Conservation (phyloP, 2,113 vertebrate genomes). For the Guaruba guarouba region DNA sequence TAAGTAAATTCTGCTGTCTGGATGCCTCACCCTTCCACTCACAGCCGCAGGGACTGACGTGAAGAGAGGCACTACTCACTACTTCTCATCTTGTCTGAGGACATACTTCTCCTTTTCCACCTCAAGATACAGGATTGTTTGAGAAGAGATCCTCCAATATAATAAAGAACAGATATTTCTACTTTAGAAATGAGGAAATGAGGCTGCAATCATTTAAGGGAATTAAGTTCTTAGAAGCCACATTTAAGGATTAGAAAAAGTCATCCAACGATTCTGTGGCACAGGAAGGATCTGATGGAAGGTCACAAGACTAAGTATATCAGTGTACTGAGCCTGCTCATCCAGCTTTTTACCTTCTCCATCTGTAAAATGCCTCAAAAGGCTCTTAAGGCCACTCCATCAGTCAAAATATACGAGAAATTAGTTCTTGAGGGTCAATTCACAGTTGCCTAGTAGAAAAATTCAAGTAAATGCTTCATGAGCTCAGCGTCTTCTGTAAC, state of each 20-base stretch:
- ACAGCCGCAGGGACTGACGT: rapidly evolving
- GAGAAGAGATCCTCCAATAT: not conserved
- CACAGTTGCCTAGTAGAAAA: not conserved
- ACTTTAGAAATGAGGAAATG: not conserved
- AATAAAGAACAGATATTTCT: not conserved
- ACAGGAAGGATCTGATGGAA: not conserved
- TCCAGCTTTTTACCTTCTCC: not conserved
- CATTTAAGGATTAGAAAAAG: not conserved
- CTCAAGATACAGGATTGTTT: not conserved
- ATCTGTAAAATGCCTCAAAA: not conserved
- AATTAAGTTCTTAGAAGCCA: not conserved
- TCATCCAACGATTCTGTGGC: rapidly evolving
- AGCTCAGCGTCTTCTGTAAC: not conserved
- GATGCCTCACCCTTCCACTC: not conserved
- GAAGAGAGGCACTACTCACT: not conserved
- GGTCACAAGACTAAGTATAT: rapidly evolving
- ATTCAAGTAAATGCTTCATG: not conserved
- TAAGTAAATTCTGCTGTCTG: not conserved
- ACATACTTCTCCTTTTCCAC: not conserved
- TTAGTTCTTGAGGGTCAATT: not conserved
- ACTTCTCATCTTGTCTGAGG: not conserved
- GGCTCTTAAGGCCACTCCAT: not conserved
- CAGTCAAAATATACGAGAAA: not conserved
- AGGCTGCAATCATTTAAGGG: not conserved
- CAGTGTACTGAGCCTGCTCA: not conserved